Percentiles rank a stretch among this genome's conserved stretches.
phyloP scores from a whole-genome alignment of 2,113 vertebrate genomes.

The Aleadryas rufinucha region DNA sequence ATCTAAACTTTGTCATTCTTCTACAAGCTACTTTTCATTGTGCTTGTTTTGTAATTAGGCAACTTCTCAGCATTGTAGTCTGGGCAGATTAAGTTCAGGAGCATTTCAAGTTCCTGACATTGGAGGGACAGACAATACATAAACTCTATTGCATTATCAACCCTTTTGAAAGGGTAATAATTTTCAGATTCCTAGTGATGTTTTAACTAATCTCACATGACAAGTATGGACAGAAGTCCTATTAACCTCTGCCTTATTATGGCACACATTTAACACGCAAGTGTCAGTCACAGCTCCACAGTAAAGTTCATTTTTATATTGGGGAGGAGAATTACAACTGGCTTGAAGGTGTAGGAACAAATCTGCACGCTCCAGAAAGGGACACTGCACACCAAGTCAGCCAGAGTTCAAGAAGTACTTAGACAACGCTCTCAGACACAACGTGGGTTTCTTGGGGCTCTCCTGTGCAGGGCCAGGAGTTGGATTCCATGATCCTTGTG shows the following conservation, averaged over 20 bases:
- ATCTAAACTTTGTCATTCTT: background rate
- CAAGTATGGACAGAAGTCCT: background rate
- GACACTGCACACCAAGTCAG: background rate
- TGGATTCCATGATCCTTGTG: background rate
- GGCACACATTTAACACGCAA: background rate
- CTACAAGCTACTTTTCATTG: background rate
- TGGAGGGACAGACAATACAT: background rate
- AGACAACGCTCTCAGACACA: background rate
- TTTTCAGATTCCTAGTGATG: background rate
- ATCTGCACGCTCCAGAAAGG: background rate
- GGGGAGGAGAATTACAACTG: background rate
- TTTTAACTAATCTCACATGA: background rate
- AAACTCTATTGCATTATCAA: background rate
- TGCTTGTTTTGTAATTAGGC: background rate
- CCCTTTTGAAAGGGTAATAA: background rate
- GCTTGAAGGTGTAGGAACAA: background rate
- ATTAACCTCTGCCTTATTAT: background rate
- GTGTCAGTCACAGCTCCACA: rapidly evolving
- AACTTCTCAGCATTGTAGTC: background rate
- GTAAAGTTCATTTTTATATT: background rate
- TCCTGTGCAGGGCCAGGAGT: background rate
- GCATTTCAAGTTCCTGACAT: background rate
- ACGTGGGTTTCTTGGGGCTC: background rate
- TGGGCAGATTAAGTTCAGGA: background rate
- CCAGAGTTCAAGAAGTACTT: background rate